These are phyloP conservation scores for Solenodon paradoxus DNA, from an alignment of 2,113 vertebrate genomes.

Conservation along the genomic window DNA sequence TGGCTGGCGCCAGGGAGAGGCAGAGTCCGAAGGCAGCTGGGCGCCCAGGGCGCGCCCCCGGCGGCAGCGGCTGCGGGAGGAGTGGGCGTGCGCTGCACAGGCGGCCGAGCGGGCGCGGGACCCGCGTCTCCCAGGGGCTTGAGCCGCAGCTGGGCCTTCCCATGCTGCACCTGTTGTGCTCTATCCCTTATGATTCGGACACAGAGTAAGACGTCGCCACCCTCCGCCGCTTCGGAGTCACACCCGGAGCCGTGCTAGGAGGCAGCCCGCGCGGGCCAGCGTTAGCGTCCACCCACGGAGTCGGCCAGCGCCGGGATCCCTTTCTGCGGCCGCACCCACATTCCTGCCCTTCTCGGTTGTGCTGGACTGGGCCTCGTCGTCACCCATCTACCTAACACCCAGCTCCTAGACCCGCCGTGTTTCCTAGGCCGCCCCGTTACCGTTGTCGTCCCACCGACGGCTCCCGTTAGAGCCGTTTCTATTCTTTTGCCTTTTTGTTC, in stretches of 20 bases:
- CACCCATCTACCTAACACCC: background rate
- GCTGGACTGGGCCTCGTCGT: constrained; percentile 42
- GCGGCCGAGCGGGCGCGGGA: background rate
- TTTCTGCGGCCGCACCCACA: constrained; percentile 35
- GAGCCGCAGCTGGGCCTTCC: background rate
- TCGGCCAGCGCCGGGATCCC: background rate
- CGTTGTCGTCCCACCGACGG: constrained; percentile 60
- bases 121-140: background rate
- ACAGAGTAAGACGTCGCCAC: background rate
- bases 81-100: rapidly evolving
- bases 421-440: constrained; percentile 9
- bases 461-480: constrained; percentile 28
- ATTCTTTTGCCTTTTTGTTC: constrained; percentile 68
- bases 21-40: background rate
- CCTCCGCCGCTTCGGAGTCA: background rate
- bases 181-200: background rate
- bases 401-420: constrained; percentile 30
- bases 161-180: background rate
- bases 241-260: background rate
- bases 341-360: constrained; percentile 37
- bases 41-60: no score
- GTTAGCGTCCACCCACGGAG: constrained; percentile 1
- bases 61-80: no score
- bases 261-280: background rate
- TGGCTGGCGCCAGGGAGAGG: background rate